phyloP scores from a whole-genome alignment of 1,140 invertebrate species.

The Bombus confusus region DNA sequence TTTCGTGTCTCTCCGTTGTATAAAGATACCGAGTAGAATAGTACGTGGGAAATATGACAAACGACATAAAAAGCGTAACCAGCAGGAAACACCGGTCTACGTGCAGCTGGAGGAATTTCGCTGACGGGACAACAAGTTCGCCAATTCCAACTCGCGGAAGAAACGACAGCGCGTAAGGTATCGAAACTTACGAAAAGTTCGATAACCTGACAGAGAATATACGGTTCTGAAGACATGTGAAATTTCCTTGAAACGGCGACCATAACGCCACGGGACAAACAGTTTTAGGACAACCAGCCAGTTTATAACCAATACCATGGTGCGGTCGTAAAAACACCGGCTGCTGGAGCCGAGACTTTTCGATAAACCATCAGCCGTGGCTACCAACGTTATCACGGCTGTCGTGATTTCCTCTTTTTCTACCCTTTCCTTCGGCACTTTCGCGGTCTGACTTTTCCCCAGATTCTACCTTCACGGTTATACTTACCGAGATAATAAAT shows the following conservation, averaged over 20 bases:
- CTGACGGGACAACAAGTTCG: not conserved
- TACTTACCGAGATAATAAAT: conserved; percentile 75
- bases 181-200: not conserved
- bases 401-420: conserved; percentile 13
- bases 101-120: not conserved
- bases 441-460: not conserved
- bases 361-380: conserved; percentile 44
- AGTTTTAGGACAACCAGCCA: conserved; percentile 7
- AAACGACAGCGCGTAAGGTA: not conserved
- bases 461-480: conserved; percentile 28
- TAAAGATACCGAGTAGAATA: not conserved
- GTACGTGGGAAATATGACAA: conserved; percentile 3
- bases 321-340: conserved; percentile 45
- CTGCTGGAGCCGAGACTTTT: conserved; percentile 12
- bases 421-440: not conserved
- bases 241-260: conserved; percentile 25
- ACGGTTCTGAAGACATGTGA: conserved; percentile 17
- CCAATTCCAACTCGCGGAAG: not conserved
- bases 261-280: conserved; percentile 7
- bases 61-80: not conserved
- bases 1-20: too few species aligned
- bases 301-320: conserved; percentile 37
- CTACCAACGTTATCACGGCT: conserved; percentile 47
- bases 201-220: conserved; percentile 31
- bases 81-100: not conserved